Evolutionary conservation across 2,113 vertebrate species (phyloP).

Genomic region (Cyanoramphus novaezelandiae): DNA sequence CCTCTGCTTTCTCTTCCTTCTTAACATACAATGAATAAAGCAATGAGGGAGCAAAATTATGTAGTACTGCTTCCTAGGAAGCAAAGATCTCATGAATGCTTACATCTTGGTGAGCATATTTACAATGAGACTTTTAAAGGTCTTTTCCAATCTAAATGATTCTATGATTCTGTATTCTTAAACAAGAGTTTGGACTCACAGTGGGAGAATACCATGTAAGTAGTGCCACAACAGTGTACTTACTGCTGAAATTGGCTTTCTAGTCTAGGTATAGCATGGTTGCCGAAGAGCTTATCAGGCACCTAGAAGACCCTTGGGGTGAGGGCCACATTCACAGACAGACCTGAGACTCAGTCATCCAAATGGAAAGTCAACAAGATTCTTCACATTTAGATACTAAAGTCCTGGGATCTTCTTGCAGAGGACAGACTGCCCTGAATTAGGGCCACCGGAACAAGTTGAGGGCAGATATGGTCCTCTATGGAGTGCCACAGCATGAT

Average conservation of each 20-base stretch:
- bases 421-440: not conserved
- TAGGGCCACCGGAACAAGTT: not conserved
- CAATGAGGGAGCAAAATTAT: not conserved
- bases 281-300: not conserved
- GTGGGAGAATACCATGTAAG: not conserved
- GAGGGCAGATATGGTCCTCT: not conserved
- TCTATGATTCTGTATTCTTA: not conserved
- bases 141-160: not conserved
- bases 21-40: not conserved
- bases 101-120: not conserved
- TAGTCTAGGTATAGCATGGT: not conserved
- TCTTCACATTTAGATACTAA: not conserved
- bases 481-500: not conserved
- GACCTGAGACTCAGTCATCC: not conserved
- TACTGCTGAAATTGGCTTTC: not conserved
- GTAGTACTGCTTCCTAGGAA: not conserved
- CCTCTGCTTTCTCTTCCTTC: not conserved
- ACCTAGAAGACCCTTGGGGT: no score
- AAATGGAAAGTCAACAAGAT: not conserved
- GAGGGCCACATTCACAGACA: not conserved
- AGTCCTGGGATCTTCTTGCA: not conserved
- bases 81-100: not conserved
- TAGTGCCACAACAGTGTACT: not conserved
- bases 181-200: not conserved
- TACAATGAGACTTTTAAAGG: not conserved